Percentiles rank a stretch among this genome's conserved stretches.
Evolutionary conservation across 2,113 vertebrate genomes (phyloP).

Genomic region (Tichodroma muraria): DNA sequence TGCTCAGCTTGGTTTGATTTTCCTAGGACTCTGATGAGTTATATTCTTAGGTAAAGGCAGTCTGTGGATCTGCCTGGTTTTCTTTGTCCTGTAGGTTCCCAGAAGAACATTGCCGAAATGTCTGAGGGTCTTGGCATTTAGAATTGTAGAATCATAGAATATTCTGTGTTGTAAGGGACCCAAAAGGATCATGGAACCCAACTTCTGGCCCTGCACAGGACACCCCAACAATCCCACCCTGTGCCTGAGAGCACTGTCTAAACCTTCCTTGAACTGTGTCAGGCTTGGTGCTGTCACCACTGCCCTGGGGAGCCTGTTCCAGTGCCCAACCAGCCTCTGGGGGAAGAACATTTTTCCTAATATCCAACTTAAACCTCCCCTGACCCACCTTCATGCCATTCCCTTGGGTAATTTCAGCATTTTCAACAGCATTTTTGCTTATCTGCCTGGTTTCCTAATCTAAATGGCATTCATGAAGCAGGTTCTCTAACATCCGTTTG

Average conservation of each 20-base stretch:
- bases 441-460: background rate
- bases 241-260: background rate
- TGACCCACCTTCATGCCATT: background rate
- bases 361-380: background rate
- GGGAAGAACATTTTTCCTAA: background rate
- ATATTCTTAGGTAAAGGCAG: background rate
- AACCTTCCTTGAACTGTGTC: background rate
- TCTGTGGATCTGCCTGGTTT: background rate
- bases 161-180: background rate
- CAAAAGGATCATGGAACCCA: background rate
- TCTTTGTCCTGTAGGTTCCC: background rate
- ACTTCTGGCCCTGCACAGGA: background rate
- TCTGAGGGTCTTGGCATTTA: background rate
- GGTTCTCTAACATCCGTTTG: background rate
- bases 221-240: background rate
- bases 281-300: background rate
- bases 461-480: background rate
- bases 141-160: background rate
- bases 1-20: background rate
- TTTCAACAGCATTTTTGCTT: background rate
- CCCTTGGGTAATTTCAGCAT: background rate
- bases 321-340: background rate
- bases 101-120: background rate
- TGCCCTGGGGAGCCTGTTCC: background rate
- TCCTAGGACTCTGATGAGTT: background rate